phyloP scores from a whole-genome alignment of 37 sponge, comb jelly and placozoan genomes.

The Spongia lamella region DNA sequence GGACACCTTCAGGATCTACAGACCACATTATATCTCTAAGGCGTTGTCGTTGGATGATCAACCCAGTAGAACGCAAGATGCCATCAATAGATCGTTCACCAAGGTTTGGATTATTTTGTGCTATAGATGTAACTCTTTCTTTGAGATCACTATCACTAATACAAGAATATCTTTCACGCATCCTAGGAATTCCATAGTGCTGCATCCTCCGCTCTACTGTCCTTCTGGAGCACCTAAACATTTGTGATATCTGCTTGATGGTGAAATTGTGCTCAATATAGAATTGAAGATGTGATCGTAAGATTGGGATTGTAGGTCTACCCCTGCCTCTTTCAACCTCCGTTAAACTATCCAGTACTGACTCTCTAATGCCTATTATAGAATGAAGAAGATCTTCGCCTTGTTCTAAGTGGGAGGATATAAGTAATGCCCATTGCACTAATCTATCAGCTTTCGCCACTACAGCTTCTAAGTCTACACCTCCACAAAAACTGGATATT shows the following conservation, averaged over 20 bases:
- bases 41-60: slow-evolving; percentile 30
- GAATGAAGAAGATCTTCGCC: too few species aligned
- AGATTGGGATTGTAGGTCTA: too few species aligned
- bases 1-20: slow-evolving; percentile 51
- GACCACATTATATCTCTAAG: slow-evolving; percentile 29
- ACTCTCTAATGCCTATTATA: too few species aligned
- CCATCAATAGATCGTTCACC: slow-evolving; percentile 41
- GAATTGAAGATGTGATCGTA: slow-evolving; percentile 24
- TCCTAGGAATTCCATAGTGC: background rate
- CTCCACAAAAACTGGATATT: too few species aligned
- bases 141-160: slow-evolving; percentile 19
- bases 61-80: background rate
- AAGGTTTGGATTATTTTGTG: slow-evolving; percentile 2
- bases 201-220: slow-evolving; percentile 46
- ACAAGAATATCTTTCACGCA: background rate
- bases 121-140: background rate
- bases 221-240: slow-evolving; percentile 36
- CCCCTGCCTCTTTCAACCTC: too few species aligned
- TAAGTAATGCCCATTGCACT: too few species aligned
- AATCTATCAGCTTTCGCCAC: too few species aligned
- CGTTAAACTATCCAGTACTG: too few species aligned
- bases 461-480: too few species aligned
- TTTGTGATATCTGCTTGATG: slow-evolving; percentile 26
- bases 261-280: slow-evolving; percentile 34
- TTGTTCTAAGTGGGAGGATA: too few species aligned